Evolutionary conservation across 2,888 invertebrate genomes (phyloP).

Genomic region (Boloria selene): DNA sequence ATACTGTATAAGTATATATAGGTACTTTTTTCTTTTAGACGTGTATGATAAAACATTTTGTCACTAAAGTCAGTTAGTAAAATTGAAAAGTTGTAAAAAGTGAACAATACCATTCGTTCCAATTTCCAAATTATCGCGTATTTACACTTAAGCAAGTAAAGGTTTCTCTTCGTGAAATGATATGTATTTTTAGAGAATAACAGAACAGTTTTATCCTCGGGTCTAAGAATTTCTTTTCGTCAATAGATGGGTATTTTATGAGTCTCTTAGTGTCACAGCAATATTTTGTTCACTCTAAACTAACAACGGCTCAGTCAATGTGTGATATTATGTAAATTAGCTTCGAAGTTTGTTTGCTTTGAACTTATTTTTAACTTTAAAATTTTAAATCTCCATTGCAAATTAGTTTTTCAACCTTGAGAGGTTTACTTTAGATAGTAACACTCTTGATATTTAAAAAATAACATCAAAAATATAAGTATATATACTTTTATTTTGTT

Average conservation of each 20-base stretch:
- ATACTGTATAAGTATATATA: too few relatives aligned
- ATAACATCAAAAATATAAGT: too few relatives aligned
- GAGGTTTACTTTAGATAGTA: too few relatives aligned
- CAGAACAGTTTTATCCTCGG: conserved; percentile 21
- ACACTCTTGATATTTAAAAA: too few relatives aligned
- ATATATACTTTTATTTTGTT: too few relatives aligned
- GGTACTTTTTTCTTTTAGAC: too few relatives aligned
- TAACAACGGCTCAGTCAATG: too few relatives aligned
- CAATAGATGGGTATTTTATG: conserved; percentile 10
- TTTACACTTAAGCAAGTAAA: conserved; percentile 24
- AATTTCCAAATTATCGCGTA: conserved; percentile 23
- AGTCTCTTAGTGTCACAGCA: neutral
- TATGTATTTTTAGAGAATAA: conserved; percentile 34
- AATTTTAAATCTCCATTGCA: too few relatives aligned
- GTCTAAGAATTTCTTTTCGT: conserved; percentile 24
- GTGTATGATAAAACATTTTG: neutral
- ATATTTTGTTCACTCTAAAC: neutral
- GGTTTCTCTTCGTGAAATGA: conserved; percentile 24
- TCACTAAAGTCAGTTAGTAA: neutral
- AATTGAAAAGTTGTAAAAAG: conserved; percentile 1
- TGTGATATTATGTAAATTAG: too few relatives aligned
- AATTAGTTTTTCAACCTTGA: too few relatives aligned
- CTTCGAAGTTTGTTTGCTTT: too few relatives aligned
- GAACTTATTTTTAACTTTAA: too few relatives aligned
- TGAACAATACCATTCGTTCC: conserved; percentile 16